These are phyloP conservation scores for Platichthys stellatus DNA, from an alignment of 2,113 vertebrate species.

Conservation along the genomic window DNA sequence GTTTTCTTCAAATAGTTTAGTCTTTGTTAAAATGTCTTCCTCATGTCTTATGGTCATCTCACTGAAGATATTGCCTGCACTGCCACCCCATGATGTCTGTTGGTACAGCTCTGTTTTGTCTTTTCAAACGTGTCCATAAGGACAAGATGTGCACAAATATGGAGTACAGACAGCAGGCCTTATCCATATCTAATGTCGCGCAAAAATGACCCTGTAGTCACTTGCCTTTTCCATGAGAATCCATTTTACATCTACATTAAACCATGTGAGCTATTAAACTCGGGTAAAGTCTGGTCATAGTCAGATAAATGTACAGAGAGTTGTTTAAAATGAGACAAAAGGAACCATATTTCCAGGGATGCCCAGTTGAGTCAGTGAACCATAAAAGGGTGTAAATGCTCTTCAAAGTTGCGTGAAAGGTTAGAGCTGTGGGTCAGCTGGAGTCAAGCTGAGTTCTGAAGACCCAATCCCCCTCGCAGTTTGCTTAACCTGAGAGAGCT, in stretches of 20 bases:
- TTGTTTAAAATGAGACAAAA: constrained; percentile 21
- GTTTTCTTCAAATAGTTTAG: too few species aligned
- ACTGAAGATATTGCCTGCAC: too few species aligned
- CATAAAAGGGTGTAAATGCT: constrained; percentile 54
- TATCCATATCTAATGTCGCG: too few species aligned
- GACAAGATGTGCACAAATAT: too few species aligned
- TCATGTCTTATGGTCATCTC: too few species aligned
- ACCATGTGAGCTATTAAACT: background rate
- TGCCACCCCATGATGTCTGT: too few species aligned
- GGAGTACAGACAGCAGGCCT: too few species aligned
- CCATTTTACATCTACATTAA: background rate
- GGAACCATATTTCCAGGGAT: constrained; percentile 37
- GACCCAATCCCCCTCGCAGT: constrained; percentile 42
- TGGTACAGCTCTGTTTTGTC: too few species aligned
- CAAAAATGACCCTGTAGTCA: background rate
- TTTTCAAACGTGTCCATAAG: too few species aligned
- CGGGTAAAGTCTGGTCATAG: background rate
- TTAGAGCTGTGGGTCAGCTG: constrained; percentile 49
- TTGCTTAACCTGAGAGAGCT: constrained; percentile 43
- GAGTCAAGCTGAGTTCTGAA: constrained; percentile 56
- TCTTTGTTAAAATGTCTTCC: too few species aligned
- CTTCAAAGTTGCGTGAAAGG: constrained; percentile 66
- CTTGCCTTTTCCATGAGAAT: background rate
- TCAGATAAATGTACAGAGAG: constrained; percentile 5
- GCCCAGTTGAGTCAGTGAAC: constrained; percentile 8